Conservation (phyloP, 2,888 invertebrate genomes). For the Aleiodes leptofemur region DNA sequence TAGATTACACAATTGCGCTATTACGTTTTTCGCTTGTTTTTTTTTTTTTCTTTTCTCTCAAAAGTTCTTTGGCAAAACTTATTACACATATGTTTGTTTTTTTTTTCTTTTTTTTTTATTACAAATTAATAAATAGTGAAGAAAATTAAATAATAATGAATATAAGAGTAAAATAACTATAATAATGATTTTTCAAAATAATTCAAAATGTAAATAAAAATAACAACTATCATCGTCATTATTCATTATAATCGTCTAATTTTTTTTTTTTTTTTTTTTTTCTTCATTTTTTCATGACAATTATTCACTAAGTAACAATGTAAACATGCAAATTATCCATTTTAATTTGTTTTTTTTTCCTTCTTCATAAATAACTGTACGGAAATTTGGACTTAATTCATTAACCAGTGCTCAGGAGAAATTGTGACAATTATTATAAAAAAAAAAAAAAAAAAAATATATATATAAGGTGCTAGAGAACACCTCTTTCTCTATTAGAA, state of each 20-base stretch:
- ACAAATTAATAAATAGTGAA: slow-evolving; percentile 73
- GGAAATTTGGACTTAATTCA: slow-evolving; percentile 55
- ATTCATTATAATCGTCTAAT: slow-evolving; percentile 44
- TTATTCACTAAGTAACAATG: slow-evolving; percentile 64
- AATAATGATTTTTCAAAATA: slow-evolving; percentile 47
- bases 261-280: slow-evolving; percentile 30
- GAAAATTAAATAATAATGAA: slow-evolving; percentile 66
- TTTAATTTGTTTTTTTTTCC: slow-evolving; percentile 39
- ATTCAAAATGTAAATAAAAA: slow-evolving; percentile 51
- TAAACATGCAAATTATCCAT: slow-evolving; percentile 58
- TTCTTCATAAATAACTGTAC: slow-evolving; percentile 41
- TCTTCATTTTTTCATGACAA: slow-evolving; percentile 54
- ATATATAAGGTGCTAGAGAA: background rate
- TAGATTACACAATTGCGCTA: slow-evolving; percentile 50
- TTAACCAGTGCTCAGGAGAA: slow-evolving; percentile 46
- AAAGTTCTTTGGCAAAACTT: slow-evolving; percentile 75
- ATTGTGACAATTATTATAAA: slow-evolving; percentile 34
- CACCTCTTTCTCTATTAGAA: slow-evolving; percentile 41
- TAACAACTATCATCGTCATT: slow-evolving; percentile 59
- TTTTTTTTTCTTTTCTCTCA: slow-evolving; percentile 41
- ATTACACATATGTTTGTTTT: slow-evolving; percentile 70
- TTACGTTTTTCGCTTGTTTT: slow-evolving; percentile 44
- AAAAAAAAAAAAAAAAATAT: slow-evolving; percentile 18
- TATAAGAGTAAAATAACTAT: slow-evolving; percentile 56
- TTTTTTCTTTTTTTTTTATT: slow-evolving; percentile 66